These are phyloP conservation scores for Dolichopus griseipennis DNA, from an alignment of 2,888 invertebrate species.

Conservation along the genomic window DNA sequence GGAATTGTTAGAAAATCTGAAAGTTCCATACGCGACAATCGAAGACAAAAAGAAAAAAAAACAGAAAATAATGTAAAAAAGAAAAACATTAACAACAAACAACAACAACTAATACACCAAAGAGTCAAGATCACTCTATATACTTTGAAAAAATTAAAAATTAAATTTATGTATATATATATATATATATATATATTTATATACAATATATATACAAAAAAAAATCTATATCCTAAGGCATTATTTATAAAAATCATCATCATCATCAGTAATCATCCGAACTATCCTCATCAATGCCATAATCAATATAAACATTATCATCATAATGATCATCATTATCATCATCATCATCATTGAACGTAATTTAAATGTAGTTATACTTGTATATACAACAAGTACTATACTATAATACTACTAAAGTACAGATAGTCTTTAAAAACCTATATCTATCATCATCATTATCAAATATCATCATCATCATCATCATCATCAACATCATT, in stretches of 20 bases:
- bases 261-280: no score
- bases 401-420: no score
- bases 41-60: constrained; percentile 7
- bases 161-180: no score
- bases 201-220: no score
- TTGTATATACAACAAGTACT: no score
- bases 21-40: constrained; percentile 5
- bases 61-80: not conserved
- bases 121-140: not conserved
- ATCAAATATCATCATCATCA: constrained; percentile 20
- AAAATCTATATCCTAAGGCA: constrained; percentile 26
- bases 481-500: constrained; percentile 20
- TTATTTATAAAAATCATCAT: constrained; percentile 17
- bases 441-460: no score
- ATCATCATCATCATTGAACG: constrained; percentile 19
- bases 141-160: no score
- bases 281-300: no score
- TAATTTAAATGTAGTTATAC: no score
- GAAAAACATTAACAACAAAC: no score
- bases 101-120: not conserved
- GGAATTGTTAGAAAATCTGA: not conserved
- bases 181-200: no score
- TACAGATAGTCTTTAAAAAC: no score
- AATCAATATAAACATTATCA: constrained; percentile 19
- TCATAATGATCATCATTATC: not conserved